Evolutionary conservation across 2,797 vertebrate species (phyloP).

Genomic region (Limosa lapponica): DNA sequence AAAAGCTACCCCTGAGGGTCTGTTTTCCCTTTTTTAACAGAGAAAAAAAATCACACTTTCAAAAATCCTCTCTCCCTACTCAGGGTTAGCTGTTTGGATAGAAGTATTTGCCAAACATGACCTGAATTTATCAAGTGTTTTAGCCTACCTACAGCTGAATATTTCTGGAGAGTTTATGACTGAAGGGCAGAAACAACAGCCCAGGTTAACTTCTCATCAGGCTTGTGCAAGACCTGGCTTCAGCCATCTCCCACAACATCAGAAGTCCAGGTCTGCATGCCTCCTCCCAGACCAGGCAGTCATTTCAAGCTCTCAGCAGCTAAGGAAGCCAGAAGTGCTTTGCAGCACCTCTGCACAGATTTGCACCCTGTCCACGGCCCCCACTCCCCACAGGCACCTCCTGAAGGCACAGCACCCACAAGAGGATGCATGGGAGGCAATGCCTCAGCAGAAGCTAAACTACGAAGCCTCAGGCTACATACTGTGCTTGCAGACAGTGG

Average conservation of each 20-base stretch:
- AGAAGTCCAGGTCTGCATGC: neutral
- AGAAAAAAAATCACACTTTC: neutral
- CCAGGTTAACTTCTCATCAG: neutral
- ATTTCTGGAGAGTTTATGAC: neutral
- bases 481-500: neutral
- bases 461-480: neutral
- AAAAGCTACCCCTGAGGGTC: neutral
- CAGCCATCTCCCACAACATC: neutral
- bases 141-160: neutral
- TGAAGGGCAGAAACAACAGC: neutral
- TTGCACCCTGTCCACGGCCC: neutral
- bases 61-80: neutral
- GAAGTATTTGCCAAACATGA: neutral
- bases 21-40: neutral
- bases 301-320: neutral
- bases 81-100: neutral
- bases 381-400: accelerated
- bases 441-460: neutral
- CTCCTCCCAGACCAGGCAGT: neutral
- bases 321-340: neutral
- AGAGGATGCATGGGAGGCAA: neutral
- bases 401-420: neutral
- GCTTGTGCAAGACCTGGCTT: neutral
- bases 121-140: neutral
- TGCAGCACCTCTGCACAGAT: neutral